These are phyloP conservation scores for Monopis laevigella DNA, from an alignment of 2,888 invertebrate genomes.

Conservation along the genomic window DNA sequence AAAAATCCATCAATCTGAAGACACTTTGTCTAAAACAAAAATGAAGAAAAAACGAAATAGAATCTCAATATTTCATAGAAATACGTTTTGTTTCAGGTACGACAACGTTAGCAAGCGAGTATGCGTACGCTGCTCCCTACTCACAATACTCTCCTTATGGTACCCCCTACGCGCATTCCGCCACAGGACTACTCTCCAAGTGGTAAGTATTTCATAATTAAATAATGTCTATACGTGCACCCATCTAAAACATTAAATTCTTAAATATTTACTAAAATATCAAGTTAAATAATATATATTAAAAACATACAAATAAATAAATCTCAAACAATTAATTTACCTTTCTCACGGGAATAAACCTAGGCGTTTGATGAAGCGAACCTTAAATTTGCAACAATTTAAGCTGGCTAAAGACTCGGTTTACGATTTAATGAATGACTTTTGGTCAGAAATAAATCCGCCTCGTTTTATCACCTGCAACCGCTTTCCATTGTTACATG, in stretches of 20 bases:
- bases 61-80: too few relatives aligned
- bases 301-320: too few relatives aligned
- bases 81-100: slow-evolving; percentile 49
- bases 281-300: too few relatives aligned
- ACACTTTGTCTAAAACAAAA: slow-evolving; percentile 17
- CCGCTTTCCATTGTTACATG: slow-evolving; percentile 19
- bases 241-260: too few relatives aligned
- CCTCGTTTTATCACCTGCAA: slow-evolving; percentile 46
- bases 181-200: slow-evolving; percentile 69
- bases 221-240: too few relatives aligned
- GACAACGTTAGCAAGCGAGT: slow-evolving; percentile 65
- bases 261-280: too few relatives aligned
- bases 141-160: slow-evolving; percentile 61
- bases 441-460: slow-evolving; percentile 40
- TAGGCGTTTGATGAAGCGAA: background rate
- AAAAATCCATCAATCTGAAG: too few relatives aligned
- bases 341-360: background rate
- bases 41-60: too few relatives aligned
- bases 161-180: slow-evolving; percentile 51
- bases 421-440: slow-evolving; percentile 4
- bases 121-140: slow-evolving; percentile 75
- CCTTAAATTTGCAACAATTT: slow-evolving; percentile 2
- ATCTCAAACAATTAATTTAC: too few relatives aligned
- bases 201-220: slow-evolving; percentile 44
- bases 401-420: background rate